Evolutionary conservation across 2,888 invertebrate genomes (phyloP), one percentile per base, ranked within the genome.

Genomic region (Hipparchia sbordonii): DNA sequence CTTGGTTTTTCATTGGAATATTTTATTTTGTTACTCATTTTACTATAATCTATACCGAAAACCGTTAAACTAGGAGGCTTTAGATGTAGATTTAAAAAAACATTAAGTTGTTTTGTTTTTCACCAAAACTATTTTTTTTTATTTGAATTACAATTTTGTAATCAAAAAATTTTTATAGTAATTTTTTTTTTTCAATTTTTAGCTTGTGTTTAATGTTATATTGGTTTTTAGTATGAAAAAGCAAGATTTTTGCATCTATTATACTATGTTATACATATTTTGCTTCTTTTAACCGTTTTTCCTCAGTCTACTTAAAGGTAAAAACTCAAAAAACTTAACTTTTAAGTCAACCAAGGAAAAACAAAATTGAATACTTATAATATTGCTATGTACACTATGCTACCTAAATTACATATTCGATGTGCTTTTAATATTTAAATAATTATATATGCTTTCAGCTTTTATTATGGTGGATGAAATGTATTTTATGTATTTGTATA

Each of bases 71-170:
- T 39, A 52, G 39, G n/a, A 9, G 7, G 10, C 12, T 13, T n/a
- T 78, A 76, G 65, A 77, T 76, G 23, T 23, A 76, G 74, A 77
- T 39, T 4, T 4, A 39, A 39, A 72, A 72, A 75, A 73, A 39
- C 12, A 7, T 8, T 74, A 66, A 6, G 70, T 61, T 68, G 39
- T 54, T 46, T 67, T 60, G 52, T 56, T n/a, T 7, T 13, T 13
- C 7, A 2, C 56, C 2, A 23, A 23, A 23, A 23, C 23, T 56
- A 56, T n/a, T 2, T 7, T n/a, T 2, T 57, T 13, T 13, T 57
- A 23, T 23, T 8, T 8, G 2, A 13, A 23, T 48, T 48, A 48
- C 7, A 7, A 48, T 8, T 48, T 48, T 48, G 1, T 48, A 6
- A 4, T 48, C 48, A 6, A 7, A 2, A 33, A 33, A 4, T 33